phyloP scores from a whole-genome alignment of 2,888 invertebrate genomes.

The Parnassius glacialis region DNA sequence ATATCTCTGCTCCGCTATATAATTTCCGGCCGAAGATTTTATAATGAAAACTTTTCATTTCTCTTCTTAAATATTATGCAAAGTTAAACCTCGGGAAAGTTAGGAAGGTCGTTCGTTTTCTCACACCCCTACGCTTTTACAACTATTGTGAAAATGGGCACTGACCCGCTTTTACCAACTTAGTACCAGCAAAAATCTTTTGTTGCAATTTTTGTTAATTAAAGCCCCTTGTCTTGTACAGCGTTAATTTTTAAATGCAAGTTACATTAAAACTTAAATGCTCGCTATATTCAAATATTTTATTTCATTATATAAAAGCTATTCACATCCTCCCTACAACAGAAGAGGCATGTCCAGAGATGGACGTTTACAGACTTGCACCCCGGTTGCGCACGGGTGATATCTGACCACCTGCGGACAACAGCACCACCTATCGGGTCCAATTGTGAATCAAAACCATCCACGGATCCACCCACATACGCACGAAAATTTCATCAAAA shows the following conservation, averaged over 20 bases:
- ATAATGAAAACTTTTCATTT: constrained; percentile 62
- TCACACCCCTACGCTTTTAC: constrained; percentile 30
- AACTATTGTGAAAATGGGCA: constrained; percentile 41
- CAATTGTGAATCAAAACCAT: too few species aligned
- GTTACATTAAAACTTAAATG: too few species aligned
- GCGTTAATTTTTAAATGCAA: not conserved
- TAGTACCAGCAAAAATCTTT: constrained; percentile 43
- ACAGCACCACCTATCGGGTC: too few species aligned
- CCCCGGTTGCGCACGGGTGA: too few species aligned
- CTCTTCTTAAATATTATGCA: constrained; percentile 64
- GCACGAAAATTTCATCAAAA: too few species aligned
- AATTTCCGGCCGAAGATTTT: constrained; percentile 60
- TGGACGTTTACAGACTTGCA: too few species aligned
- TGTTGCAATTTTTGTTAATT: constrained; percentile 27
- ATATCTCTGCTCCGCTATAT: constrained; percentile 55
- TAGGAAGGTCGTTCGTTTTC: constrained; percentile 62
- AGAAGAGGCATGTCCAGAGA: too few species aligned
- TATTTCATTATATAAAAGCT: too few species aligned
- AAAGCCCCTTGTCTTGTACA: constrained; percentile 3
- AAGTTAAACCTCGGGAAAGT: constrained; percentile 57
- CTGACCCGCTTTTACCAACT: constrained; percentile 33
- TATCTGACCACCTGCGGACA: too few species aligned
- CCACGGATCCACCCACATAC: too few species aligned
- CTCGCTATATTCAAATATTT: too few species aligned
- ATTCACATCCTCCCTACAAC: too few species aligned